A percentile compares a stretch with the other conserved stretches of the same genome.
Conservation (phyloP, 1,140 invertebrate species). For the Drosophila ogumai region DNA sequence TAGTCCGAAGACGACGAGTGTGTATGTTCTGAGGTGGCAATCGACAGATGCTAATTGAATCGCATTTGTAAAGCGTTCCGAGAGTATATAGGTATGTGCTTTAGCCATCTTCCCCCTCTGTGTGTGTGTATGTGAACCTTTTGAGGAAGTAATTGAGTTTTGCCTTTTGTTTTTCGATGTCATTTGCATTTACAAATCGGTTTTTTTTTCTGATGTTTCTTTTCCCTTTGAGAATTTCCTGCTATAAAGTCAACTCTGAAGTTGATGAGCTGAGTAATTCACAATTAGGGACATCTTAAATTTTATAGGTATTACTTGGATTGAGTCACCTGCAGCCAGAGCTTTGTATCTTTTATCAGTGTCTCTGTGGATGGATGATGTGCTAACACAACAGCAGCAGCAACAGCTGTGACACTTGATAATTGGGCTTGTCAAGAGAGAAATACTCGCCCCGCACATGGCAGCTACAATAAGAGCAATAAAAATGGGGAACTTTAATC, state of each 20-base stretch:
- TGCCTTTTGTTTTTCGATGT: constrained; percentile 32
- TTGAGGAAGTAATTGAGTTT: constrained; percentile 72
- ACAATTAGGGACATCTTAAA: constrained; percentile 4
- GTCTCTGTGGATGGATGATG: constrained; percentile 13
- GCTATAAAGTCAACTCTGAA: constrained; percentile 38
- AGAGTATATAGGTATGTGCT: constrained; percentile 21
- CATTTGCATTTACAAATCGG: constrained; percentile 65
- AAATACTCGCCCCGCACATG: constrained; percentile 31
- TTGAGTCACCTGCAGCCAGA: constrained; percentile 19
- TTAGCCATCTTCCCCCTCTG: constrained; percentile 17
- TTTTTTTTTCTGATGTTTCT: constrained; percentile 23
- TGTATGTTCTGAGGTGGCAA: constrained; percentile 23
- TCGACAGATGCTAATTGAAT: constrained; percentile 76
- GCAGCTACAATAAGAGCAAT: constrained; percentile 14
- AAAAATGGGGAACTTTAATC: constrained; percentile 24
- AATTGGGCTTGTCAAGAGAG: constrained; percentile 70
- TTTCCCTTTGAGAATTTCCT: constrained; percentile 53
- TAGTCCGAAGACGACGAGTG: constrained; percentile 3
- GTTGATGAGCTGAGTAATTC: constrained; percentile 30
- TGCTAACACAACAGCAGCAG: constrained; percentile 32
- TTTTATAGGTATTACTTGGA: constrained; percentile 6
- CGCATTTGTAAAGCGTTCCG: constrained; percentile 59
- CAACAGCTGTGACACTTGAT: constrained; percentile 68
- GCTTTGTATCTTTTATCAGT: constrained; percentile 8
- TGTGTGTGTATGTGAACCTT: constrained; percentile 38